Conservation (phyloP, 2,797 vertebrate genomes). For the Myotis pilosus region DNA sequence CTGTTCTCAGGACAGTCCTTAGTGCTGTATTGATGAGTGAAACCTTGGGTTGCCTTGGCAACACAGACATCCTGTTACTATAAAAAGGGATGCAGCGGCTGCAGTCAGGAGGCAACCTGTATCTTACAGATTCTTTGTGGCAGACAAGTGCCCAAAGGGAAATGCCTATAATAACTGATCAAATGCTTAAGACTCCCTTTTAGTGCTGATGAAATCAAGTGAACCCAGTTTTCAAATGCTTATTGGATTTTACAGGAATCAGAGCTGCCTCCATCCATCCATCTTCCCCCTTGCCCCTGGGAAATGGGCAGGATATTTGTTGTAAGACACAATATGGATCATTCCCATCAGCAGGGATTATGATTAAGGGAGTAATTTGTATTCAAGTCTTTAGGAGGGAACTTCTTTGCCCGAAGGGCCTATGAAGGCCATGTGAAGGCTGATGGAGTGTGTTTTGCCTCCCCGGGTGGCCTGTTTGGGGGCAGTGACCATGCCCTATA, state of each 20-base stretch:
- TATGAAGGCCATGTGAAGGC: neutral
- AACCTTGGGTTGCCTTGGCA: slow-evolving; percentile 59
- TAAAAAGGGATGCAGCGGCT: slow-evolving; percentile 42
- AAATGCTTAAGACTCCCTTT: slow-evolving; percentile 31
- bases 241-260: neutral
- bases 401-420: neutral
- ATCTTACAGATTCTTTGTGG: slow-evolving; percentile 39
- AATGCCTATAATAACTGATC: slow-evolving; percentile 44
- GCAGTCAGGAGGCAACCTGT: slow-evolving; percentile 25
- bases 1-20: neutral
- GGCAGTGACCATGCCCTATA: neutral
- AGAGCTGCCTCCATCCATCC: neutral
- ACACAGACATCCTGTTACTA: slow-evolving; percentile 36
- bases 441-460: neutral
- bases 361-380: slow-evolving; percentile 2
- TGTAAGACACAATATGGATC: neutral
- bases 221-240: slow-evolving; percentile 33
- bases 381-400: neutral
- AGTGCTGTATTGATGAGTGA: slow-evolving; percentile 38
- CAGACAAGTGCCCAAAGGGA: neutral
- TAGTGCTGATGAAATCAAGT: slow-evolving; percentile 35
- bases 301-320: neutral
- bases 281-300: neutral
- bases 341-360: neutral
- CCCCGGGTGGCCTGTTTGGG: neutral